Evolutionary conservation across 2,113 vertebrate genomes (phyloP), one percentile per base, ranked within the genome.

Genomic region (Melospiza melodia): DNA sequence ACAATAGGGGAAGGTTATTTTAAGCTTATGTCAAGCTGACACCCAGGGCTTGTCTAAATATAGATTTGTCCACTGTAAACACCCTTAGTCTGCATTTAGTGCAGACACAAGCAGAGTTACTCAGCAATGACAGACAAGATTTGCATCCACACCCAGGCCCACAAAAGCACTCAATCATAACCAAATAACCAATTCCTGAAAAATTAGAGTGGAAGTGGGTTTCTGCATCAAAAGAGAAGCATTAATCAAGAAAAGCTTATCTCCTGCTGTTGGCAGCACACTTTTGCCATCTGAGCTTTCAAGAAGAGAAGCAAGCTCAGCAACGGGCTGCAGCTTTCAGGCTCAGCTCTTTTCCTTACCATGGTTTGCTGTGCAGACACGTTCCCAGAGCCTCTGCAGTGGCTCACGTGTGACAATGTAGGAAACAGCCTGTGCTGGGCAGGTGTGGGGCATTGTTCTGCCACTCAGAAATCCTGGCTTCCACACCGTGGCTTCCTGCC

Each of bases 21-120:
- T 93, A 92, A 93, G 80, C 20, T 48, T 20, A 17, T 35, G 57
- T 78, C 84, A 96, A 90, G 93, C 61, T 93, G 83, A 88, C 73
- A 94, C 41, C 9, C 48, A 48, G 61, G 27, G 24, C 86, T 81
- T 71, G 39, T 57, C 93, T 89, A 97, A 96, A 90, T 87, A 96
- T 87, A 97, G 93, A 89, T 81, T 74, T 78, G 73, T 48, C 55
- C 86, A 84, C 86, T 71, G 76, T 81, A 92, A 95, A 96, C 85
- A 93, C 58, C 72, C 84, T 95, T 76, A 92, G 65, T 89, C 68
- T 92, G 86, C 93, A 75, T 89, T 90, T 89, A 84, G 35, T 81
- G 65, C 83, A 46, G 83, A 73, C 54, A 75, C 23, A 35, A 0
- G 5, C 55, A 54, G 76, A 67, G 30, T 86, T 96, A 88, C 68